A percentile compares a stretch with the other conserved stretches of the same genome.
phyloP scores from a whole-genome alignment of 2,888 invertebrate species.

The Melanargia galathea region DNA sequence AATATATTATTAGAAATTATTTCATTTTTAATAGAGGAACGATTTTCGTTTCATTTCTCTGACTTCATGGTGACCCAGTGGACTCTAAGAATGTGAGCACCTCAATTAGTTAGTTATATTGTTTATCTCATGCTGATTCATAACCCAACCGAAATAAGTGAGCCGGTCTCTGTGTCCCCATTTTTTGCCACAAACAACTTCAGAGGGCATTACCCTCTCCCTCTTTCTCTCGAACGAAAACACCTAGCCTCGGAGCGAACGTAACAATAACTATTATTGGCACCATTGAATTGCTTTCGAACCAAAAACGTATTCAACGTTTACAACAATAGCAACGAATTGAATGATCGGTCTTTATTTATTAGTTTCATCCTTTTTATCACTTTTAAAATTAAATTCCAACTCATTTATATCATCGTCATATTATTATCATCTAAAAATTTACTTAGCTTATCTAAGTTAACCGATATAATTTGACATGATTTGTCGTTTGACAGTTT shows the following conservation, averaged over 20 bases:
- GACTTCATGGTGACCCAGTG: conserved; percentile 40
- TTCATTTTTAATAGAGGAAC: no score
- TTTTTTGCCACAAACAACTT: conserved; percentile 82
- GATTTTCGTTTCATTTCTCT: no score
- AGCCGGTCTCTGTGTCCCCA: conserved; percentile 77
- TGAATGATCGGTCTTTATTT: neutral
- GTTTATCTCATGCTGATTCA: conserved; percentile 79
- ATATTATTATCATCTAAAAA: no score
- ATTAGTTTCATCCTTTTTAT: neutral
- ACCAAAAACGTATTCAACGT: conserved; percentile 23
- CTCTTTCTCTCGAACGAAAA: conserved; percentile 66
- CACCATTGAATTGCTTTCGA: conserved; percentile 30
- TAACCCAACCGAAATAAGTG: conserved; percentile 74
- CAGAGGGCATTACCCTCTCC: conserved; percentile 77
- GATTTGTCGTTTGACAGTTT: no score
- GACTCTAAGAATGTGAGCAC: conserved; percentile 43
- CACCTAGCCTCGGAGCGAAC: conserved; percentile 66
- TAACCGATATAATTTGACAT: no score
- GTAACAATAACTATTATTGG: conserved; percentile 55
- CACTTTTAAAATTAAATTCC: no score
- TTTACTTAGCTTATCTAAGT: no score
- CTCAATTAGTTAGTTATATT: conserved; percentile 61
- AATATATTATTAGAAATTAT: no score
- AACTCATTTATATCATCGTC: no score
- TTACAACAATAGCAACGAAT: conserved; percentile 11